Evolutionary conservation across 2,888 invertebrate genomes (phyloP).

Genomic region (Stenodema calcarata): DNA sequence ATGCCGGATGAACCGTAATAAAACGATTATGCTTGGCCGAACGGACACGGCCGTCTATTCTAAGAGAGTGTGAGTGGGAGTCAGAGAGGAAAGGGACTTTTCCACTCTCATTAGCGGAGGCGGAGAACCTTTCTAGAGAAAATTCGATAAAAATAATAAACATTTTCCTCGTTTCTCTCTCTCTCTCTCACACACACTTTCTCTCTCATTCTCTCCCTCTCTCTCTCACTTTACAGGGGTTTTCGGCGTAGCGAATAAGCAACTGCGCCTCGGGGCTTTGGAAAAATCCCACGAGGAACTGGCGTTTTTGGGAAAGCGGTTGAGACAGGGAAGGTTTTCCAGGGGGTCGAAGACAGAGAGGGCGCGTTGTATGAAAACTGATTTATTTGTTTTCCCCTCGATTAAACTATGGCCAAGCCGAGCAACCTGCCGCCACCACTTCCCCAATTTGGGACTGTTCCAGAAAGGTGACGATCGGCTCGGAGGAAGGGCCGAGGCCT

Average conservation of each 20-base stretch:
- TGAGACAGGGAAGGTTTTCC: not conserved
- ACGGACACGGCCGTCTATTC: not conserved
- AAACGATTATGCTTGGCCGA: conserved; percentile 21
- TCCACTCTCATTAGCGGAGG: not conserved
- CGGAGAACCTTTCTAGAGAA: not conserved
- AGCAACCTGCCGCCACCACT: conserved; percentile 29
- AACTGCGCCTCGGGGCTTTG: too few species aligned
- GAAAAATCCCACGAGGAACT: too few species aligned
- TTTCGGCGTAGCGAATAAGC: not conserved
- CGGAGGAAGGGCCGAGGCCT: not conserved
- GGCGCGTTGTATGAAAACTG: conserved; percentile 31
- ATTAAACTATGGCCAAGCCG: conserved; percentile 16
- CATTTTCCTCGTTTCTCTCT: not conserved
- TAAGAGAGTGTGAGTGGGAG: not conserved
- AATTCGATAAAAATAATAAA: conserved; percentile 13
- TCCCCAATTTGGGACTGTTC: conserved; percentile 36
- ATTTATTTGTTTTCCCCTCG: conserved; percentile 42
- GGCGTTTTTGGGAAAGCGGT: not conserved
- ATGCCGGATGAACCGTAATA: not conserved
- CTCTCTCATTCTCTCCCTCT: too few species aligned
- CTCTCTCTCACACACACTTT: not conserved
- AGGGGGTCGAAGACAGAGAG: not conserved
- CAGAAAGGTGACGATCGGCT: conserved; percentile 33
- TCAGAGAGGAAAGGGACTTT: not conserved
- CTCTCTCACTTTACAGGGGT: not conserved